Evolutionary conservation across 2,888 invertebrate genomes (phyloP).

Genomic region (Mechanitis mazaeus): DNA sequence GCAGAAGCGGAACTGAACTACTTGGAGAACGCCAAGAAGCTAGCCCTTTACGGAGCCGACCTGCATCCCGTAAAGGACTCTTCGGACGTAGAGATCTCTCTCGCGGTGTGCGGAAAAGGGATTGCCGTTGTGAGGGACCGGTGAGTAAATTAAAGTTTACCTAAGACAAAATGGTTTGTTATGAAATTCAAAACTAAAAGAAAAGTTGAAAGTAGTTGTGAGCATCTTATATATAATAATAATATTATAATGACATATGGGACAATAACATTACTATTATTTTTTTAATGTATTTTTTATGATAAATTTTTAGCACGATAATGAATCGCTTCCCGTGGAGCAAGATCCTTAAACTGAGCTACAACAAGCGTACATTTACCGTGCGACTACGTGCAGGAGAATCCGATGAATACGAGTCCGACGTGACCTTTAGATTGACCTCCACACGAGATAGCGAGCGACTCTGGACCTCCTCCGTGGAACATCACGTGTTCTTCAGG

Average conservation of each 20-base stretch:
- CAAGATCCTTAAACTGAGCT: conserved; percentile 97
- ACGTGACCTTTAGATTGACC: conserved; percentile 92
- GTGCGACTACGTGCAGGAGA: conserved; percentile 96
- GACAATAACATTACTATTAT: too few species aligned
- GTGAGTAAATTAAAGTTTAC: conserved; percentile 49
- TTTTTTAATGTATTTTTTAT: neutral
- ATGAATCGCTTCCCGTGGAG: conserved; percentile 99
- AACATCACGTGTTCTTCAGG: conserved; percentile 99
- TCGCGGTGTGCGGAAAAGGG: conserved; percentile 97
- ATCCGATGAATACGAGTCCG: conserved; percentile 95
- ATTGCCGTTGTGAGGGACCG: conserved; percentile 94
- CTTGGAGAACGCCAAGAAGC: conserved; percentile 96
- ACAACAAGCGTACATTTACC: conserved; percentile 95
- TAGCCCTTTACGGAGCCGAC: conserved; percentile 99
- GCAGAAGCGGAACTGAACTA: conserved; percentile 98
- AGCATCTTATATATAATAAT: too few species aligned
- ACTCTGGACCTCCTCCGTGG: conserved; percentile 97
- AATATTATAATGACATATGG: neutral
- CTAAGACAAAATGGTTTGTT: too few species aligned
- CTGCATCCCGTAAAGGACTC: conserved; percentile 95
- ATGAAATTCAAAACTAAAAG: too few species aligned
- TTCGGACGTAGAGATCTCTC: conserved; percentile 91
- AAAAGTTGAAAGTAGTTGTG: too few species aligned
- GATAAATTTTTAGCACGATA: conserved; percentile 77
- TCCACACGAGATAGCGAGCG: conserved; percentile 95